phyloP scores from a whole-genome alignment of 2,888 invertebrate genomes.

The Tetrapedia diversipes region DNA sequence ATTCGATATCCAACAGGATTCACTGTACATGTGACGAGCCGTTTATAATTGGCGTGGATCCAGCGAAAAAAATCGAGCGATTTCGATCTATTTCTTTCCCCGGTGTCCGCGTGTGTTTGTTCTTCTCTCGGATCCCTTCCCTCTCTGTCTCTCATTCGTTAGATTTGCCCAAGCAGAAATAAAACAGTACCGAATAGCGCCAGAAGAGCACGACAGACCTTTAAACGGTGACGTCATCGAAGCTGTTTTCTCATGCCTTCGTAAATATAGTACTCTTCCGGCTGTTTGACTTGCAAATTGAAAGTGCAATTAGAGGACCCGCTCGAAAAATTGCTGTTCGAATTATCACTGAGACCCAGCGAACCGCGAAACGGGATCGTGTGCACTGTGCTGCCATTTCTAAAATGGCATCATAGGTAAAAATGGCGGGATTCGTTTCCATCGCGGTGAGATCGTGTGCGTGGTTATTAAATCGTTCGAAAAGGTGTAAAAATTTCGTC shows the following conservation, averaged over 20 bases:
- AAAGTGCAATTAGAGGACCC: constrained; percentile 41
- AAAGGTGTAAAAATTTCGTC: background rate
- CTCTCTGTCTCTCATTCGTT: constrained; percentile 4
- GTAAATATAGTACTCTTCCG: constrained; percentile 67
- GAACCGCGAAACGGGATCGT: background rate
- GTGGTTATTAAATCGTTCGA: background rate
- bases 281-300: constrained; percentile 57
- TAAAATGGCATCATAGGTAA: background rate
- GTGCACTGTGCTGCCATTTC: background rate
- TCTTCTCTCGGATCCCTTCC: background rate
- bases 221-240: constrained; percentile 63
- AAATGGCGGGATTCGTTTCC: too few relatives aligned
- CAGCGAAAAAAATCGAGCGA: constrained; percentile 13
- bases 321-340: constrained; percentile 45
- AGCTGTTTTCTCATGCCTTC: constrained; percentile 63
- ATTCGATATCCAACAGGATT: background rate
- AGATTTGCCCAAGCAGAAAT: constrained; percentile 58
- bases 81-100: constrained; percentile 37
- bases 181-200: constrained; percentile 62
- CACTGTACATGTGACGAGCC: background rate
- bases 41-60: constrained; percentile 11
- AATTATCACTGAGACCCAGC: constrained; percentile 31
- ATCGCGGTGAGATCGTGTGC: too few relatives aligned
- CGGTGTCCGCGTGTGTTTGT: constrained; percentile 8
- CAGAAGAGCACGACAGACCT: constrained; percentile 60